These are phyloP conservation scores for Pipistrellus kuhlii DNA, from an alignment of 2,797 vertebrate genomes.

Conservation along the genomic window DNA sequence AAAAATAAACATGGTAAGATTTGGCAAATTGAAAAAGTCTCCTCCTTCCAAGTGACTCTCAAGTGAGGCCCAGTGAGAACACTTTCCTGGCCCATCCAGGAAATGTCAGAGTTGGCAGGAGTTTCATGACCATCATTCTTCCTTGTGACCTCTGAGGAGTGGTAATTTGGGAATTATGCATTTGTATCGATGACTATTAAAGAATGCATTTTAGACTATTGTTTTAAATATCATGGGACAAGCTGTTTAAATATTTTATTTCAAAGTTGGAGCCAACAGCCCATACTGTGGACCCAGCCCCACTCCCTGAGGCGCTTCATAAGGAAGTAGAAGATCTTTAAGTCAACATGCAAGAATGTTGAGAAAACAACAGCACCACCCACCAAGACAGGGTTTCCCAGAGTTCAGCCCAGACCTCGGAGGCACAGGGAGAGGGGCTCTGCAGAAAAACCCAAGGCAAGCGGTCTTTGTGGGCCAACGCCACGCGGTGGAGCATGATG, in stretches of 20 bases:
- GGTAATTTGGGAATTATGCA: background rate
- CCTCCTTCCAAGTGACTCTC: slow-evolving; percentile 51
- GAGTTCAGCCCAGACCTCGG: background rate
- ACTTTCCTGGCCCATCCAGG: background rate
- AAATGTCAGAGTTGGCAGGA: background rate
- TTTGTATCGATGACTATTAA: background rate
- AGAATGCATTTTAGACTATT: background rate
- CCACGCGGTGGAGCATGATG: accelerated
- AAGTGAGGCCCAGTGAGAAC: background rate
- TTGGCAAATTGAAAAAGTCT: background rate
- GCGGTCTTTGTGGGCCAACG: accelerated
- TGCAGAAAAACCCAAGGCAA: background rate
- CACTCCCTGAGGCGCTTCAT: background rate
- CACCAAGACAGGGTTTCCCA: background rate
- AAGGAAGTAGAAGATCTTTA: background rate
- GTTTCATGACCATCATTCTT: accelerated
- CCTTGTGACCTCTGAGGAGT: background rate
- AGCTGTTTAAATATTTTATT: slow-evolving; percentile 49
- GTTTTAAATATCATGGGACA: background rate
- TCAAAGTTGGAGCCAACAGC: background rate
- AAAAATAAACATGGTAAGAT: slow-evolving; percentile 48
- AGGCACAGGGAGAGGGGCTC: background rate
- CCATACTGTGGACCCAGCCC: background rate
- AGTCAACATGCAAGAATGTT: background rate
- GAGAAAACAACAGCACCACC: background rate